Conservation (phyloP, 2,113 vertebrate genomes). For the Protobothrops flavoviridis region DNA sequence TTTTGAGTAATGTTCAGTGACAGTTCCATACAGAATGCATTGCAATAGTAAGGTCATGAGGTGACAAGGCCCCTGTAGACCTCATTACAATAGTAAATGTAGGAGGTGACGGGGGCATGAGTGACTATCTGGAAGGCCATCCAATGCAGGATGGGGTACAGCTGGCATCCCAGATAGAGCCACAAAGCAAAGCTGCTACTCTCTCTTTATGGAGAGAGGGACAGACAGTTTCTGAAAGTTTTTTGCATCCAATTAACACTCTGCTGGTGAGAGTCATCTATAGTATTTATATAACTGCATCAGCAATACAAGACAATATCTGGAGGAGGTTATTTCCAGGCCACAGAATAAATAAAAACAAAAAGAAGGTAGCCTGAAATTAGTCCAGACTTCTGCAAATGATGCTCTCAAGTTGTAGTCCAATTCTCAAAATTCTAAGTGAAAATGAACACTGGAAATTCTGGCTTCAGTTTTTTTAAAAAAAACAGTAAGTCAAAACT, state of each 20-base stretch:
- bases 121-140: not conserved
- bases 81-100: not conserved
- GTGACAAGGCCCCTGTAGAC: not conserved
- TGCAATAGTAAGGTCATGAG: not conserved
- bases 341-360: not conserved
- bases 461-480: not conserved
- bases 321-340: not conserved
- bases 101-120: not conserved
- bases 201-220: not conserved
- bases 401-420: not conserved
- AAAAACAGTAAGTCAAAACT: not conserved
- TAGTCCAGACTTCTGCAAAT: not conserved
- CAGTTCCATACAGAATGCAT: not conserved
- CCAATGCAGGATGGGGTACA: not conserved
- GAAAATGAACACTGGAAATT: not conserved
- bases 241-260: not conserved
- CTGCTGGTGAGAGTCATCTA: not conserved
- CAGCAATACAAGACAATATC: not conserved
- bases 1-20: not conserved
- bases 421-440: not conserved
- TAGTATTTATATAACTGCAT: not conserved
- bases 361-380: not conserved
- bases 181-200: not conserved
- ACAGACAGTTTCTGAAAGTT: not conserved
- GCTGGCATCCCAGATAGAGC: too few relatives aligned